phyloP scores from a whole-genome alignment of 2,888 invertebrate species.

The Augochlorella aurata region DNA sequence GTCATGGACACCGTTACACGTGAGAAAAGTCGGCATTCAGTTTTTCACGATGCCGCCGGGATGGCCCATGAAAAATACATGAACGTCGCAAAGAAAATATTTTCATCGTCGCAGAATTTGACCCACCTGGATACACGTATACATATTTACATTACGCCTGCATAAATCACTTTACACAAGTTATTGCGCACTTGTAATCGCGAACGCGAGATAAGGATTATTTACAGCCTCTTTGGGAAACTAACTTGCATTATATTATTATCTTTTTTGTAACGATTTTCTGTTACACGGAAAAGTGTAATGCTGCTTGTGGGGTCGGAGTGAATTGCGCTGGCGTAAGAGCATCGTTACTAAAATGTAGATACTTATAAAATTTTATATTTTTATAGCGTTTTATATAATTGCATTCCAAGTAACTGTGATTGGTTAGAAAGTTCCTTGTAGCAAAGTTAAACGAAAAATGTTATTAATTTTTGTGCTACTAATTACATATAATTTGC shows the following conservation, averaged over 20 bases:
- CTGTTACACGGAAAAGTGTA: too few relatives aligned
- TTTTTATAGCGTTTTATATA: too few relatives aligned
- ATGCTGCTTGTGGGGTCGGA: too few relatives aligned
- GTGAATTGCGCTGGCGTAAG: too few relatives aligned
- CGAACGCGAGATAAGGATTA: background rate
- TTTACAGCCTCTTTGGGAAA: background rate
- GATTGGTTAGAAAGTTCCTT: too few relatives aligned
- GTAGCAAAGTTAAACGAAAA: too few relatives aligned
- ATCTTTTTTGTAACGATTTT: background rate
- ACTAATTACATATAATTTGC: too few relatives aligned
- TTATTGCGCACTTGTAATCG: background rate
- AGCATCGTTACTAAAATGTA: too few relatives aligned
- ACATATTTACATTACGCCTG: background rate
- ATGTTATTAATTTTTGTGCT: too few relatives aligned
- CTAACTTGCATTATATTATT: background rate
- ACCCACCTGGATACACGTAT: background rate
- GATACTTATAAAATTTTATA: too few relatives aligned
- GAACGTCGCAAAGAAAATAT: background rate
- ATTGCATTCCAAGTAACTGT: too few relatives aligned
- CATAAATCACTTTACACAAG: background rate
- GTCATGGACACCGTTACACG: constrained; percentile 2
- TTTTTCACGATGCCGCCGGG: background rate
- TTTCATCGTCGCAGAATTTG: background rate
- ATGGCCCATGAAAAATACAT: background rate
- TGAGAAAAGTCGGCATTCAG: background rate